These are phyloP conservation scores for Parnassius apollo DNA, from an alignment of 2,888 invertebrate genomes.

Conservation along the genomic window DNA sequence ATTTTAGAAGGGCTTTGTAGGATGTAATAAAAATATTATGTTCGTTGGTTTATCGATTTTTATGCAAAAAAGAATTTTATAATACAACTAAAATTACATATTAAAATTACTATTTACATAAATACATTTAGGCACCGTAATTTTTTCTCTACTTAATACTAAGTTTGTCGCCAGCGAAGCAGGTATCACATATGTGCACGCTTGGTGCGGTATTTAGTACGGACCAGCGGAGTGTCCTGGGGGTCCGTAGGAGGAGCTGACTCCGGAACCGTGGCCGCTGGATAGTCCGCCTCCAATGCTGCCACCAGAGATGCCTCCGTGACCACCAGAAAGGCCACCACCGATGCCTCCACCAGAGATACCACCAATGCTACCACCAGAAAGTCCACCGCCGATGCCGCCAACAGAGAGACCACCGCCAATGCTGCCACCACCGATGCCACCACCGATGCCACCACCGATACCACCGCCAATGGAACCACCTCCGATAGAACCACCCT, in stretches of 20 bases:
- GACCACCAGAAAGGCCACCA: conserved; percentile 50
- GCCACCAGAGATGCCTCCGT: conserved; percentile 33
- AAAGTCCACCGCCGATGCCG: conserved; percentile 40
- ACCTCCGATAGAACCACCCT: conserved; percentile 55
- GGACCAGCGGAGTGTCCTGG: conserved; percentile 84
- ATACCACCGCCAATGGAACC: conserved; percentile 40
- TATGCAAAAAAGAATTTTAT: conserved; percentile 77
- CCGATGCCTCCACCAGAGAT: conserved; percentile 48
- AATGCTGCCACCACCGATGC: conserved; percentile 39
- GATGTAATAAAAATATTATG: conserved; percentile 37
- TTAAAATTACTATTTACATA: conserved; percentile 82
- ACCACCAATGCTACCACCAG: conserved; percentile 45
- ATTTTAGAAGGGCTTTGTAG: conserved; percentile 1
- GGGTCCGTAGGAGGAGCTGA: conserved; percentile 83
- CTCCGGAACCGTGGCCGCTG: conserved; percentile 61
- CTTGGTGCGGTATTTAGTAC: conserved; percentile 72
- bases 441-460: conserved; percentile 42
- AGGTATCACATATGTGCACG: conserved; percentile 75
- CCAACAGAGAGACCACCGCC: conserved; percentile 44
- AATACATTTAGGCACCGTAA: conserved; percentile 82
- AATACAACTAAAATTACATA: conserved; percentile 76
- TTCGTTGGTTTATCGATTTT: conserved; percentile 61
- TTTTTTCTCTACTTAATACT: conserved; percentile 79
- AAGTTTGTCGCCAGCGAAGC: conserved; percentile 75
- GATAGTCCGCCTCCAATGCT: conserved; percentile 50